phyloP scores from a whole-genome alignment of 2,888 invertebrate species.

The Drosophila nigricruria region DNA sequence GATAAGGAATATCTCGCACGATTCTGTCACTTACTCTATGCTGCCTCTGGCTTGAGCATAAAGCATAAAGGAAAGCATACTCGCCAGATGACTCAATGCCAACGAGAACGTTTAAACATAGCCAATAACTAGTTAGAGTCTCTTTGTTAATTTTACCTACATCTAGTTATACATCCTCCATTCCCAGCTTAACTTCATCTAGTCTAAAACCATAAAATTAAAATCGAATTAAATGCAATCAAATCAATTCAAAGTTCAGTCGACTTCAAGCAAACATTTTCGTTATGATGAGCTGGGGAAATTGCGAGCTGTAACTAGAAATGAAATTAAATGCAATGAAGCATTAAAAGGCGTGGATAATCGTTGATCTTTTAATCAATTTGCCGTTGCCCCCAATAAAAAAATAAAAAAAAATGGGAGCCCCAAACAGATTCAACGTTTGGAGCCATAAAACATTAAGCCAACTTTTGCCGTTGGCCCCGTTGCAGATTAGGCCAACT shows the following conservation, averaged over 20 bases:
- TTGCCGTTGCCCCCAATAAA: conserved; percentile 58
- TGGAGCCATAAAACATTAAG: conserved; percentile 63
- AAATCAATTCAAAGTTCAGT: background rate
- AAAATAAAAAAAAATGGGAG: background rate
- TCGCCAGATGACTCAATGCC: too few relatives aligned
- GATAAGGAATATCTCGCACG: too few relatives aligned
- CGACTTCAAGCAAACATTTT: conserved; percentile 4
- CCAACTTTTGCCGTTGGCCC: conserved; percentile 58
- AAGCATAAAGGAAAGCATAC: too few relatives aligned
- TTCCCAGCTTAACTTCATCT: background rate
- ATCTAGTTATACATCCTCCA: background rate
- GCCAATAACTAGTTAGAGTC: too few relatives aligned
- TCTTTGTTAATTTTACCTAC: too few relatives aligned
- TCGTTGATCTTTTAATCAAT: conserved; percentile 81
- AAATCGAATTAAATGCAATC: background rate
- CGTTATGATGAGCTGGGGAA: conserved; percentile 51
- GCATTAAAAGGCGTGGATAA: conserved; percentile 71
- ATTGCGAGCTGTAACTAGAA: conserved; percentile 50
- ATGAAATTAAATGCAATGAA: conserved; percentile 76
- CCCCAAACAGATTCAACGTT: conserved; percentile 27
- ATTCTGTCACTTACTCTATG: too few relatives aligned
- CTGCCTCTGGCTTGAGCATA: too few relatives aligned
- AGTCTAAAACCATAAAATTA: background rate
- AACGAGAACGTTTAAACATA: too few relatives aligned
- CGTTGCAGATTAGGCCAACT: conserved; percentile 68